Base-by-base conservation (phyloP, 2,113 vertebrate genomes). In the Dipodomys spectabilis region DNA sequence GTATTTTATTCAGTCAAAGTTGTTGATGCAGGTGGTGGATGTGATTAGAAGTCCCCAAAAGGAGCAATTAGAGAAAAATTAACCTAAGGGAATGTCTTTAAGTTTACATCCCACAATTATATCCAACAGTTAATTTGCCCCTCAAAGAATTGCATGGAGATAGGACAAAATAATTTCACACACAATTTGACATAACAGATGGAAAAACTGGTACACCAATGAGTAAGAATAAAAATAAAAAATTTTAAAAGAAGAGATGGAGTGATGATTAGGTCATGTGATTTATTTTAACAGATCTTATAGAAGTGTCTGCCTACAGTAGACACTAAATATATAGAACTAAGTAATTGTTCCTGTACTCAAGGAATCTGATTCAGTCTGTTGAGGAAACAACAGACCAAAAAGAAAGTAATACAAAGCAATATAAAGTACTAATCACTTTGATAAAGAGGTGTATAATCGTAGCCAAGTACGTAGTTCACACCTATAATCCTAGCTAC, bases 91-190 rank as follows among this genome's bases (percentile, higher is more conserved):
- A 95, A 82, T 22, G 8, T 45, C 79, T 83, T 68, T 32, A 77
- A 82, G 39, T 79, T 45, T 71, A 27, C 39, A 67, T 32, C 22
- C 4, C 35, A 44, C 30, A 83, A 81, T 88, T 92, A 84, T 45
- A 93, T 27, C 39, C 62, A 69, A 6, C 11, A 93, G 57, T 22
- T 94, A 44, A 69, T 94, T 86, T 81, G 81, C 80, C 81, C 78
- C 35, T 92, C 25, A 60, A 75, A 88, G n/a, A 25, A 80, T 74
- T 86, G 49, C 35, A 53, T 23, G 25, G 64, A 94, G 18, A 19
- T 79, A 91, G 53, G 22, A 9, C 77, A 8, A 74, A 22, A 23
- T 79, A 72, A 72, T 8, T 86, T 69, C 16, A 86, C 93, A 44
- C 9, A 0, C 6, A 27, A 27, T 64, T 85, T 69, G 32, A 27